A percentile compares a stretch with the other conserved stretches of the same genome.
phyloP scores from a whole-genome alignment of 2,797 vertebrate species.

The Simalia tracyae region DNA sequence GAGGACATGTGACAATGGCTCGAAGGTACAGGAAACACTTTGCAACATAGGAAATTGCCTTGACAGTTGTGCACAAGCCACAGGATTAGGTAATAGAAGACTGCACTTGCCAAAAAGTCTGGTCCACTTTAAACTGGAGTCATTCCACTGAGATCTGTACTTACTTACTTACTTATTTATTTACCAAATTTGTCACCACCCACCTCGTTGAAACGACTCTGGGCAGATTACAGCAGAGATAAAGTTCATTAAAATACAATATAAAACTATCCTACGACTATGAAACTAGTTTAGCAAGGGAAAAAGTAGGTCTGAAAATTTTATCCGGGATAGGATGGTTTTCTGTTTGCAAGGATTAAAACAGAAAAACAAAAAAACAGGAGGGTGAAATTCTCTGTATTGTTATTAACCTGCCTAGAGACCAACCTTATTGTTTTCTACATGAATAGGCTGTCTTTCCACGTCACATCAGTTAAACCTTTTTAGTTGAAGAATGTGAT shows the following conservation, averaged over 20 bases:
- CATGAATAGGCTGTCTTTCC: neutral
- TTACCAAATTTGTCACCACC: no score
- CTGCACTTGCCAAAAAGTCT: neutral
- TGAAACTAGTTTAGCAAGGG: neutral
- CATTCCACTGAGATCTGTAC: neutral
- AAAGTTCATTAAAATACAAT: no score
- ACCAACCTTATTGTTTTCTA: neutral
- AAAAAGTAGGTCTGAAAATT: neutral
- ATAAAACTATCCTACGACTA: neutral
- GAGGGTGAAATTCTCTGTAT: neutral
- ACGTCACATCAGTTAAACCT: neutral
- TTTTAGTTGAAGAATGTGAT: neutral
- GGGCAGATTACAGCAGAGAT: no score
- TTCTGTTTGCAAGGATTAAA: neutral
- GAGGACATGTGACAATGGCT: neutral
- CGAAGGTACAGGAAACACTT: neutral
- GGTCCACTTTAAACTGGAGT: neutral
- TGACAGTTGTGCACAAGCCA: no score
- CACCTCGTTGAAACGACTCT: no score
- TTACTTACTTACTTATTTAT: no score
- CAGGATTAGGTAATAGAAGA: neutral
- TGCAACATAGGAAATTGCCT: neutral
- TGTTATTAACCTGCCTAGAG: neutral
- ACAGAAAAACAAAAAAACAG: neutral
- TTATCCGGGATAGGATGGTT: neutral